Evolutionary conservation across 2,888 invertebrate genomes (phyloP).

Genomic region (Athetis lepigone): DNA sequence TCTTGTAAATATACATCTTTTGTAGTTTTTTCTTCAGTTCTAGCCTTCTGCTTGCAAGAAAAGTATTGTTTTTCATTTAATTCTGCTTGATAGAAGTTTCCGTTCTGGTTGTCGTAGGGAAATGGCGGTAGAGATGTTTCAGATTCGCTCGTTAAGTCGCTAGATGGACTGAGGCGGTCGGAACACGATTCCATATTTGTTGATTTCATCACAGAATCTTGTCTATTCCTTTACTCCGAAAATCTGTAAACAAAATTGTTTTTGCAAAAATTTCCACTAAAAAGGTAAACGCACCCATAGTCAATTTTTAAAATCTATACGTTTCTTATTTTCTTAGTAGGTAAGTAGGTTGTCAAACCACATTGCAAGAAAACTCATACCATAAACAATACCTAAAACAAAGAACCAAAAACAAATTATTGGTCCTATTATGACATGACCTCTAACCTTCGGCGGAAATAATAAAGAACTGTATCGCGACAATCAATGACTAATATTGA

Average conservation of each 20-base stretch:
- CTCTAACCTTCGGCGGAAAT: not conserved
- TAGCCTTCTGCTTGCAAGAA: conserved; percentile 82
- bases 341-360: not conserved
- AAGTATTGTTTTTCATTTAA: conserved; percentile 84
- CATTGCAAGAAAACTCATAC: too few relatives aligned
- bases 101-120: conserved; percentile 82
- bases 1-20: conserved; percentile 84
- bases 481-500: conserved; percentile 1
- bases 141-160: conserved; percentile 86
- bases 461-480: not conserved
- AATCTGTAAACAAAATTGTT: conserved; percentile 37
- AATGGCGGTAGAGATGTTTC: conserved; percentile 85
- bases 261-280: not conserved
- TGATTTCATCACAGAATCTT: conserved; percentile 83
- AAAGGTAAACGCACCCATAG: too few relatives aligned
- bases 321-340: too few relatives aligned
- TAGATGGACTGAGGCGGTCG: conserved; percentile 85
- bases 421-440: conserved; percentile 6
- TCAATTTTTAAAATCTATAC: too few relatives aligned
- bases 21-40: conserved; percentile 75
- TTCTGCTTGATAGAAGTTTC: conserved; percentile 80
- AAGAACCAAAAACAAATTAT: not conserved
- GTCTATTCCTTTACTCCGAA: not conserved
- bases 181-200: conserved; percentile 86
- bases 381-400: not conserved